phyloP scores from a whole-genome alignment of 2,113 vertebrate species.

The Forbesichthys agassizii region DNA sequence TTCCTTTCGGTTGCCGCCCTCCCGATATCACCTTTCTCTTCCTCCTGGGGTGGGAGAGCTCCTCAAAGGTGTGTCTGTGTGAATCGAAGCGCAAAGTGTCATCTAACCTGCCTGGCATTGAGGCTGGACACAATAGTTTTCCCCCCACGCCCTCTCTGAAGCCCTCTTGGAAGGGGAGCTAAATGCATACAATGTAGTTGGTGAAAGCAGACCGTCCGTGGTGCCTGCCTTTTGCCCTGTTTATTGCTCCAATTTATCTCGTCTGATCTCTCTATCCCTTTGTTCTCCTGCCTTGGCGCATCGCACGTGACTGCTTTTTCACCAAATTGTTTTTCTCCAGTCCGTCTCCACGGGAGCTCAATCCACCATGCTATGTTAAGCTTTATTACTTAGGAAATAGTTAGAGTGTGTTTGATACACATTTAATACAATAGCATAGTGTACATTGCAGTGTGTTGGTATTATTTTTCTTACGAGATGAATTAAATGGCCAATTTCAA shows the following conservation, averaged over 20 bases:
- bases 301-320: too few species aligned
- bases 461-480: too few species aligned
- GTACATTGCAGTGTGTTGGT: too few species aligned
- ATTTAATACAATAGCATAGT: too few species aligned
- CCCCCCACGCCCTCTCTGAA: constrained; percentile 21
- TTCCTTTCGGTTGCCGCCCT: constrained; percentile 29
- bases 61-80: constrained; percentile 23
- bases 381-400: too few species aligned
- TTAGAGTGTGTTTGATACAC: too few species aligned
- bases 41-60: constrained; percentile 17
- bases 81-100: constrained; percentile 48
- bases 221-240: not conserved
- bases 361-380: too few species aligned
- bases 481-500: too few species aligned
- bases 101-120: constrained; percentile 52
- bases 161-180: constrained; percentile 33
- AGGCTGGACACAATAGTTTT: constrained; percentile 50
- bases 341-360: too few species aligned
- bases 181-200: constrained; percentile 29
- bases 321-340: too few species aligned
- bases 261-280: too few species aligned
- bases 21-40: constrained; percentile 40
- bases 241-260: constrained; percentile 42
- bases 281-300: too few species aligned
- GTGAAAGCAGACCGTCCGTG: not conserved